Evolutionary conservation across 1,140 invertebrate species (phyloP), one percentile per base, ranked within the genome.

Genomic region (Drosophila lowei): DNA sequence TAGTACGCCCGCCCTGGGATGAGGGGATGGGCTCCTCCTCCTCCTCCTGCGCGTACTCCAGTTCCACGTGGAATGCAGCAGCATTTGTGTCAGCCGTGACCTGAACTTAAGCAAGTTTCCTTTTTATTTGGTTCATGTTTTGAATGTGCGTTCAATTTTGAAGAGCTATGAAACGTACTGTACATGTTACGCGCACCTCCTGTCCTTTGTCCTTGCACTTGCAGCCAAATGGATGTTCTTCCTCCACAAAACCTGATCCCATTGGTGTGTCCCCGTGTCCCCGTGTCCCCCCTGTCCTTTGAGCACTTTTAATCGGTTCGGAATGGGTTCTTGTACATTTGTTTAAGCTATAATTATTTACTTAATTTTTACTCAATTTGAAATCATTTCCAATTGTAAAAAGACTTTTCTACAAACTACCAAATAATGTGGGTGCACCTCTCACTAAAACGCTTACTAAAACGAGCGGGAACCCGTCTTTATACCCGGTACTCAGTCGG

Each of bases 41-140:
- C 34, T 38, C 30, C 30, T 11, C 30, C 8, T 34, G 8, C 3
- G 34, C 11, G 11, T 38, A 38, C 11, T 38, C 34, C 34, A 4
- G 34, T 49, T 62, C 30, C 42, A 34, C 46, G 70, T 59, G 83
- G 56, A 85, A 64, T 71, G 77, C 83, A 71, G 77, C 81, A 77
- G 77, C 81, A 77, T 85, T 79, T 79, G 47, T 63, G 53, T 25
- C 43, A 28, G 54, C 28, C 50, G 71, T 77, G 65, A 76, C 67
- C 60, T 70, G 74, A 75, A 57, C 60, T 55, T 49, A 77, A 67
- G 57, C 79, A 85, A 76, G 65, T 86, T 70, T 46, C 28, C 23
- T 62, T 64, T 46, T 70, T 52, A 70, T 71, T 54, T 86, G 57
- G 42, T 65, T 73, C 59, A 15, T 64, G 47, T 53, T 70, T 68